These are phyloP conservation scores for Mactra quadrangularis DNA, from an alignment of 1,140 invertebrate genomes.

Conservation along the genomic window DNA sequence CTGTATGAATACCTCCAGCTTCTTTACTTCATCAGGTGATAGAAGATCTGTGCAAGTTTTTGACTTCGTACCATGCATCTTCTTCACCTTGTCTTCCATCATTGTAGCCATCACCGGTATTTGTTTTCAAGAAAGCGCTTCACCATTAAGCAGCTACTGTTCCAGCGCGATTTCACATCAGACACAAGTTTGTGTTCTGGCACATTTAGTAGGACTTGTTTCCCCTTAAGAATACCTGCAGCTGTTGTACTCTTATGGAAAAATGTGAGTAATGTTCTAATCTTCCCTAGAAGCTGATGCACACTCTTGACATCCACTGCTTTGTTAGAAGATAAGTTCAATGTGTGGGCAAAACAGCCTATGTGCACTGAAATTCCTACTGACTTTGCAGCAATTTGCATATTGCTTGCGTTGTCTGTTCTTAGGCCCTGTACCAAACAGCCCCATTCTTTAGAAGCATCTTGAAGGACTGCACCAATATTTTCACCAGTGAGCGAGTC, in stretches of 20 bases:
- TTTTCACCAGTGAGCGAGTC: conserved; percentile 19
- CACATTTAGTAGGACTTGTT: conserved; percentile 61
- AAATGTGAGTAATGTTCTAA: conserved; percentile 36
- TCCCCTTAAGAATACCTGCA: conserved; percentile 37
- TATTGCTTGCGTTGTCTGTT: conserved; percentile 37
- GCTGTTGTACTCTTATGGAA: conserved; percentile 62
- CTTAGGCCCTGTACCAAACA: neutral
- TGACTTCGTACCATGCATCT: no score
- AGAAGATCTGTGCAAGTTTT: neutral
- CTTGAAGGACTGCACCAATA: neutral
- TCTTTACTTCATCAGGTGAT: neutral
- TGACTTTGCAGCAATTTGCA: neutral
- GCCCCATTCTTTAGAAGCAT: conserved; percentile 37
- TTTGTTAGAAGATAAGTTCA: conserved; percentile 46
- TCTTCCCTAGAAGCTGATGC: conserved; percentile 7
- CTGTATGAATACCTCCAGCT: neutral
- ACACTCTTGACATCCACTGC: conserved; percentile 8
- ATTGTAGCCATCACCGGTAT: conserved; percentile 15
- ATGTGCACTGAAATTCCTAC: neutral
- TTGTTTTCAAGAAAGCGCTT: neutral
- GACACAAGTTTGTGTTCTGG: conserved; percentile 66
- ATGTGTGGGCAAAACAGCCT: conserved; percentile 46
- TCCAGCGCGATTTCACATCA: conserved; percentile 72
- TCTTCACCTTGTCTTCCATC: neutral
- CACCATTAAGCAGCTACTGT: conserved; percentile 72